Evolutionary conservation across 2,113 vertebrate genomes (phyloP).

Genomic region (Empidonax alnorum): DNA sequence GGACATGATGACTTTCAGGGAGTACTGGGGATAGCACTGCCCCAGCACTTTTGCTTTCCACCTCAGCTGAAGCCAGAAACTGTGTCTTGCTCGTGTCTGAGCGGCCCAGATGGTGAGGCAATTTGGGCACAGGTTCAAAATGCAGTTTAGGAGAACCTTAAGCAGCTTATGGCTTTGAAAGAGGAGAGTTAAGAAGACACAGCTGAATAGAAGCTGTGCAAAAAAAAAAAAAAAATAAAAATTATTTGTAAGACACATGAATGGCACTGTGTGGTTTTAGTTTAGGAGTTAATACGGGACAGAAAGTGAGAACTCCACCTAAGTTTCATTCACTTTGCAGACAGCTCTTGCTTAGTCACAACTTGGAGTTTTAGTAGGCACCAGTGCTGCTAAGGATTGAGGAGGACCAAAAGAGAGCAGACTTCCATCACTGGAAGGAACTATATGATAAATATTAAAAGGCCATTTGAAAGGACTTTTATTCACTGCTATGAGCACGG

Average conservation of each 20-base stretch:
- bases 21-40: not conserved
- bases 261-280: not conserved
- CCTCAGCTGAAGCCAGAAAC: not conserved
- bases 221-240: not conserved
- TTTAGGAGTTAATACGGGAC: not conserved
- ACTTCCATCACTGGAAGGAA: too few species aligned
- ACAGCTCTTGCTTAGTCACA: not conserved
- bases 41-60: not conserved
- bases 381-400: not conserved
- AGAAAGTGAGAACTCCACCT: not conserved
- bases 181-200: not conserved
- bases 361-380: not conserved
- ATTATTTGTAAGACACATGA: not conserved
- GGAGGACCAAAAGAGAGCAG: too few species aligned
- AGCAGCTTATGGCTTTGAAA: not conserved
- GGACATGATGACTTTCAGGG: rapidly evolving
- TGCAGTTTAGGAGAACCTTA: not conserved
- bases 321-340: not conserved
- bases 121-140: not conserved
- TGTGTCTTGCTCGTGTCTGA: not conserved
- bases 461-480: too few species aligned
- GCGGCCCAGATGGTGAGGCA: not conserved
- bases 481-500: too few species aligned
- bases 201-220: not conserved
- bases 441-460: too few species aligned